These are phyloP conservation scores for Cepaea hortensis DNA, from an alignment of 2,888 invertebrate species.

Conservation along the genomic window DNA sequence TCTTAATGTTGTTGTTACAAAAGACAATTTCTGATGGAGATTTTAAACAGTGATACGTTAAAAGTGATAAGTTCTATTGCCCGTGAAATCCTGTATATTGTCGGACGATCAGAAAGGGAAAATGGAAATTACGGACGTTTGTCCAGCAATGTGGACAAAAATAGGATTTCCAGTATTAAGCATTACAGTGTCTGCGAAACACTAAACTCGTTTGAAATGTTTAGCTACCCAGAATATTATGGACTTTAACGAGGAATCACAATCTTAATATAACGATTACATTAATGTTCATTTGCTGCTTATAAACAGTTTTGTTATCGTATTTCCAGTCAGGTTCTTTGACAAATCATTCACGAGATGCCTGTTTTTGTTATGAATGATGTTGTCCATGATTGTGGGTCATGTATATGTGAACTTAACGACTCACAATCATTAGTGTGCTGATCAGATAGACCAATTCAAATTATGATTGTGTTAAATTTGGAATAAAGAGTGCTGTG, in stretches of 20 bases:
- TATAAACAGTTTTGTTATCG: neutral
- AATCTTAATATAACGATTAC: neutral
- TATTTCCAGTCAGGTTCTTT: slow-evolving; percentile 23
- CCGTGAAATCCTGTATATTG: neutral
- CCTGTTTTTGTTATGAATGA: slow-evolving; percentile 9
- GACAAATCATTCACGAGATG: slow-evolving; percentile 19
- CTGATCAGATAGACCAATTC: neutral
- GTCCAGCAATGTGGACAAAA: slow-evolving; percentile 37
- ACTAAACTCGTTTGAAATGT: neutral
- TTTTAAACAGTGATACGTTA: neutral
- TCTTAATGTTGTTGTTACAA: neutral
- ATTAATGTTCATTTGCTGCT: neutral
- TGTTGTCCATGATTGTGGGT: too few relatives aligned
- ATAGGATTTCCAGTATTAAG: neutral
- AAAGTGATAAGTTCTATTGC: neutral
- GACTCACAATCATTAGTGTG: too few relatives aligned
- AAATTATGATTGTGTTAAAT: neutral
- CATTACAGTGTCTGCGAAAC: neutral
- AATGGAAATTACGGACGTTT: slow-evolving; percentile 28
- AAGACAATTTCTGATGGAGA: slow-evolving; percentile 15
- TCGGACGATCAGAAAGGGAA: slow-evolving; percentile 10
- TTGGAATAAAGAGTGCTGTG: neutral
- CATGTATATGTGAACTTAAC: too few relatives aligned
- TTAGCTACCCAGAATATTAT: neutral
- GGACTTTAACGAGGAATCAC: neutral